Evolutionary conservation across 2,888 invertebrate genomes (phyloP), one percentile per base, ranked within the genome.

Genomic region (Pyrrhosoma nymphula): DNA sequence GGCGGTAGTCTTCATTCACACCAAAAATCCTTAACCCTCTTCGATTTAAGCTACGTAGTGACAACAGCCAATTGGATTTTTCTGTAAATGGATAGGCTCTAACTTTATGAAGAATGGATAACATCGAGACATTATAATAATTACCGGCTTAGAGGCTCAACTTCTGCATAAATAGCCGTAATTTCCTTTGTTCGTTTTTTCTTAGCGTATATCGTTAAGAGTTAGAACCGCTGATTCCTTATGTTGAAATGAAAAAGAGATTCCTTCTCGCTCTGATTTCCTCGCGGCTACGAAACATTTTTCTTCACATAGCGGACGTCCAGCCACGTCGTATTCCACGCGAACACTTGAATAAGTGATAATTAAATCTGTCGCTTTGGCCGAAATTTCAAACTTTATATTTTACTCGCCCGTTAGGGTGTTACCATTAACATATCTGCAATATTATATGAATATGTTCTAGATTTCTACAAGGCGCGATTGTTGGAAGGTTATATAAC

Each of bases 241-340:
- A 30, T 26, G 63, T 91, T 91, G 91, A 63, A 63, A 63, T 2
- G 91, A 39, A 63, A 60, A 60, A 91, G 63, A 63, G 30, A 91
- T 91, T 63, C 63, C 60, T 63, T 91, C 63, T 60, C 63, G 90
- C 91, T 39, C 91, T 91, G 91, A 63, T 91, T 91, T 91, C 91
- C n/a, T 63, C 91, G 26, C 39, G 63, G 26, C 91, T 39, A 14
- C 63, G 56, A 63, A 91, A 91, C n/a, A 91, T 35, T 63, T 56
- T 39, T 56, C 91, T 35, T 20, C 39, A 63, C 39, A 63, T 60
- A 91, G 23, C 63, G 30, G 39, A 63, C 8, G 35, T 14, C 63
- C 30, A 91, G 91, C 63, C 63, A 63, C 91, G 63, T 91, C 63
- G 88, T 56, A 12, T 35, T 12, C 91, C 69, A n/a, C 4, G 23